Conservation (phyloP, 2,113 vertebrate species). For the Solenodon paradoxus region DNA sequence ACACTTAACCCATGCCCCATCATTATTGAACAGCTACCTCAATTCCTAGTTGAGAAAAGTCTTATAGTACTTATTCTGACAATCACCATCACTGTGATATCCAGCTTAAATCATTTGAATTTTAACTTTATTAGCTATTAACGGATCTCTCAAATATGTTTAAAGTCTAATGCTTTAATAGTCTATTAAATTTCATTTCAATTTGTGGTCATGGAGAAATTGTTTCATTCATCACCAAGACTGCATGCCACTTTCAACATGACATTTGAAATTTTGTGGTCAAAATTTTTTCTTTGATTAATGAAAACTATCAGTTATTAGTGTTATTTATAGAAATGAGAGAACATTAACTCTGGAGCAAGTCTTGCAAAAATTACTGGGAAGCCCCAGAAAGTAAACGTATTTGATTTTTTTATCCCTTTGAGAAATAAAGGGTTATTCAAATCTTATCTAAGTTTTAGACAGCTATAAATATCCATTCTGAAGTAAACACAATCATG, state of each 20-base stretch:
- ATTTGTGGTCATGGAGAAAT: constrained; percentile 45
- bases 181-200: constrained; percentile 35
- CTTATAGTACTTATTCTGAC: neutral
- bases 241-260: constrained; percentile 29
- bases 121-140: constrained; percentile 51
- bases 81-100: constrained; percentile 22
- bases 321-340: constrained; percentile 47
- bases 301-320: constrained; percentile 31
- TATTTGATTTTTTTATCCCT: neutral
- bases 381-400: neutral
- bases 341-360: neutral
- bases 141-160: constrained; percentile 38
- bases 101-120: constrained; percentile 51
- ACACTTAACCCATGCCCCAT: neutral
- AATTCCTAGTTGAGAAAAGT: neutral
- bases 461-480: neutral
- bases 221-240: constrained; percentile 52
- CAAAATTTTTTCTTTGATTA: constrained; percentile 50
- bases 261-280: constrained; percentile 48
- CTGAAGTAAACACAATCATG: neutral
- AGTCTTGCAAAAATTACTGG: neutral
- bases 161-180: constrained; percentile 17
- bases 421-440: neutral
- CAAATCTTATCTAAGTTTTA: constrained; percentile 3
- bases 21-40: neutral